Evolutionary conservation across 1,140 invertebrate species (phyloP).

Genomic region (Hermatobates lingyangjiaoensis): DNA sequence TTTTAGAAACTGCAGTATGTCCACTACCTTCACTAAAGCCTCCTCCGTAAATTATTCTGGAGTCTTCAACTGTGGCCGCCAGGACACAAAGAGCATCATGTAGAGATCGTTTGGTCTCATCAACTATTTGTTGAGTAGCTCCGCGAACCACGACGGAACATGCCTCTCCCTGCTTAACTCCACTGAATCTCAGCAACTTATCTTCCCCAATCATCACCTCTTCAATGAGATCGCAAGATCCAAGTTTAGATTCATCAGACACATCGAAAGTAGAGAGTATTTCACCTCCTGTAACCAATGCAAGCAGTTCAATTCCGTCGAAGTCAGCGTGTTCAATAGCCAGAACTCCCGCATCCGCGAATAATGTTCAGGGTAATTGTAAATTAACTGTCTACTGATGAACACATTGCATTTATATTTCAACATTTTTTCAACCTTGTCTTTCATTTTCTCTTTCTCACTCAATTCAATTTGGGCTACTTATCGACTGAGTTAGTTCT

Average conservation of each 20-base stretch:
- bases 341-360: constrained; percentile 49
- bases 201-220: constrained; percentile 54
- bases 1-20: not conserved
- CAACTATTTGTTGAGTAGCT: constrained; percentile 50
- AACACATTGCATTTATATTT: constrained; percentile 48
- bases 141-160: constrained; percentile 47
- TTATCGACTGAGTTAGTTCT: constrained; percentile 45
- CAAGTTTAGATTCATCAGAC: constrained; percentile 39
- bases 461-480: constrained; percentile 49
- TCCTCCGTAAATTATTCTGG: not conserved
- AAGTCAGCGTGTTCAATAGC: constrained; percentile 61
- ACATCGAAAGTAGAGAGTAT: constrained; percentile 51
- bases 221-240: constrained; percentile 44
- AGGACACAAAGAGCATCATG: not conserved
- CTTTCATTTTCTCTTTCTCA: constrained; percentile 54
- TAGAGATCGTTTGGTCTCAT: constrained; percentile 32
- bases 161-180: constrained; percentile 41
- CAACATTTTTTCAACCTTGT: constrained; percentile 45
- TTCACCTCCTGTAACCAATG: constrained; percentile 46
- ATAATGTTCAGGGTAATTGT: constrained; percentile 58
- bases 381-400: constrained; percentile 51
- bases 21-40: not conserved
- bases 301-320: constrained; percentile 48
- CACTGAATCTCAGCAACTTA: constrained; percentile 43
- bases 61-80: not conserved